Conservation (phyloP, 1,140 invertebrate genomes). For the Muscidifurax raptorellus region DNA sequence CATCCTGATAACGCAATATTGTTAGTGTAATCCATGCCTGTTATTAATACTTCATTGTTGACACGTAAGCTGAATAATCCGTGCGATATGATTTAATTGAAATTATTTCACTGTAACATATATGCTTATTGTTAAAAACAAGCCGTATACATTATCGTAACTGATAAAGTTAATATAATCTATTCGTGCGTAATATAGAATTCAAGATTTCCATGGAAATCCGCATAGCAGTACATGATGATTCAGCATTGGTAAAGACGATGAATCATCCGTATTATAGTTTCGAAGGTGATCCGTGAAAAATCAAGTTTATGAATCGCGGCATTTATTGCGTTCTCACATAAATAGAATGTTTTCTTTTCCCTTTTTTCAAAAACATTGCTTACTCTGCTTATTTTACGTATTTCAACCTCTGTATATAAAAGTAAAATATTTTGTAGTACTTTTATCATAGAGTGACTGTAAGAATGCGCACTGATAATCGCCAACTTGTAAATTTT, state of each 20-base stretch:
- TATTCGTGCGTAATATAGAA: neutral
- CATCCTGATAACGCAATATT: neutral
- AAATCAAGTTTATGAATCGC: neutral
- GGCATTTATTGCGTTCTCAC: no score
- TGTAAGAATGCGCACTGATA: no score
- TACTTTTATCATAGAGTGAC: no score
- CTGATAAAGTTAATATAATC: neutral
- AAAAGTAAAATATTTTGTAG: neutral
- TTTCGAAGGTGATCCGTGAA: neutral
- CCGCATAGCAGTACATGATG: neutral
- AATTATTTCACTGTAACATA: neutral
- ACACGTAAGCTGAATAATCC: neutral
- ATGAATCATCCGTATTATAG: slow-evolving; percentile 1
- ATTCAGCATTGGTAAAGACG: slow-evolving; percentile 1
- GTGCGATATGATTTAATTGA: neutral
- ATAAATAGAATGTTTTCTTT: no score
- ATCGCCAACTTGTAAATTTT: no score
- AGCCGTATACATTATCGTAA: neutral
- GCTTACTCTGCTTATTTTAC: no score
- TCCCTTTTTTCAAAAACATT: no score
- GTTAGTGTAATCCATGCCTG: neutral
- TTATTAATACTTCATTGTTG: neutral
- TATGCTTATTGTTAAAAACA: neutral
- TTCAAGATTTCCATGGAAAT: neutral
- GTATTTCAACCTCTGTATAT: neutral